Percentiles rank a stretch among this genome's conserved stretches.
These are phyloP conservation scores for Apaloderma vittatum DNA, from an alignment of 2,113 vertebrate genomes.

Conservation along the genomic window DNA sequence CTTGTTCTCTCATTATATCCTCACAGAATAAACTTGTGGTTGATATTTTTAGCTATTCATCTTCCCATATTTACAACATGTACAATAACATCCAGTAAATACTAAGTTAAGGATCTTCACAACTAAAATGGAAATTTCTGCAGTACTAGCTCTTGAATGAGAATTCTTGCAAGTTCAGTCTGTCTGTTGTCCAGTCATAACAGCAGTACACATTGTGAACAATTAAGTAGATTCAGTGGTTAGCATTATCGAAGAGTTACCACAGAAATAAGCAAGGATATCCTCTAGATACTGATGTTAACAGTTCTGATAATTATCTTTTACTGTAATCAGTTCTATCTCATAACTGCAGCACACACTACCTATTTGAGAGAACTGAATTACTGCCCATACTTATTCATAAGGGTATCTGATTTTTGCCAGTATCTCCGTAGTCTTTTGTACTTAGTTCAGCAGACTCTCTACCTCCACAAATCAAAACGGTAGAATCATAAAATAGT, in stretches of 20 bases:
- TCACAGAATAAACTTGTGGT: neutral
- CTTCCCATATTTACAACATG: neutral
- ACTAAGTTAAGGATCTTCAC: neutral
- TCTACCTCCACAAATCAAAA: neutral
- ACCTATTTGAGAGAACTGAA: neutral
- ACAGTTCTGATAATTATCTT: neutral
- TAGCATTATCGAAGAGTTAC: neutral
- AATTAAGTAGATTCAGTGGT: neutral
- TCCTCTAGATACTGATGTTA: neutral
- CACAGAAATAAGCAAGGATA: neutral
- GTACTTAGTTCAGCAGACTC: neutral
- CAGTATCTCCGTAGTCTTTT: neutral
- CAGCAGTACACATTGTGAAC: neutral
- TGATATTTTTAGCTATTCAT: neutral
- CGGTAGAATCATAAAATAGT: neutral
- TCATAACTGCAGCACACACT: neutral
- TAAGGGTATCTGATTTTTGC: neutral
- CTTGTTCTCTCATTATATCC: neutral
- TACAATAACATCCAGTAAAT: neutral
- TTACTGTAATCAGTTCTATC: neutral
- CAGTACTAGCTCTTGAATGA: neutral
- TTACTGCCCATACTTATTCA: neutral
- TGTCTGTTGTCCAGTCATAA: neutral
- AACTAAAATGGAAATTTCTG: neutral
- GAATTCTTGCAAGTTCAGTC: neutral